Percentiles rank a stretch among this genome's conserved stretches.
These are phyloP conservation scores for Hylia prasina DNA, from an alignment of 2,113 vertebrate species.

Conservation along the genomic window DNA sequence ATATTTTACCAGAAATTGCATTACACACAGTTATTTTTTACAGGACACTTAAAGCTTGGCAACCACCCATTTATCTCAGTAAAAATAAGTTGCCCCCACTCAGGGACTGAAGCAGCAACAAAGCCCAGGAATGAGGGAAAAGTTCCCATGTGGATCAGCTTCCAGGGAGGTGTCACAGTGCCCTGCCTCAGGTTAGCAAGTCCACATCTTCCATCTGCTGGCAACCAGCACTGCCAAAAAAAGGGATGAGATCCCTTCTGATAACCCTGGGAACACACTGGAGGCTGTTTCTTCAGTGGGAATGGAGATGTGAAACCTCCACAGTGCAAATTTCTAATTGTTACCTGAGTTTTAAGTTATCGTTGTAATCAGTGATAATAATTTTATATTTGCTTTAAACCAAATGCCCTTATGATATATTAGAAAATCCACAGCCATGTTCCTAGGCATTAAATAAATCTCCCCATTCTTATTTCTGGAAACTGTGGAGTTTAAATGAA, in stretches of 20 bases:
- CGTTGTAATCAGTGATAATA: background rate
- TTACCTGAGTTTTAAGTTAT: background rate
- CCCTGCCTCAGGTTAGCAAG: background rate
- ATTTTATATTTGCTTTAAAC: background rate
- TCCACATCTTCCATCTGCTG: background rate
- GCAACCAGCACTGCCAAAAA: background rate
- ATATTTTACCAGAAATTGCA: background rate
- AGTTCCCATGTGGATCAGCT: background rate
- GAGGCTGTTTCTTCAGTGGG: background rate
- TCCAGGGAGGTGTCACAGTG: background rate
- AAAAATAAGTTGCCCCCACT: background rate
- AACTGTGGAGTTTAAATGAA: background rate
- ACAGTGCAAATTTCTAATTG: background rate
- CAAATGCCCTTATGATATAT: background rate
- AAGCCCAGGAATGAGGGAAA: background rate
- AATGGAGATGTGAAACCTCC: background rate
- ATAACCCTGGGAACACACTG: background rate
- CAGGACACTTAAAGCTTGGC: background rate
- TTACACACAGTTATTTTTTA: background rate
- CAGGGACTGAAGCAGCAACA: background rate
- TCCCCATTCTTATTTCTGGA: background rate
- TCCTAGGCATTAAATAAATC: background rate
- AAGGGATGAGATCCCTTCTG: background rate
- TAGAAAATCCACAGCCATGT: background rate
- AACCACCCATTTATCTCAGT: background rate